Evolutionary conservation across 2,888 invertebrate genomes (phyloP).

Genomic region (Amblyjoppa proteus): DNA sequence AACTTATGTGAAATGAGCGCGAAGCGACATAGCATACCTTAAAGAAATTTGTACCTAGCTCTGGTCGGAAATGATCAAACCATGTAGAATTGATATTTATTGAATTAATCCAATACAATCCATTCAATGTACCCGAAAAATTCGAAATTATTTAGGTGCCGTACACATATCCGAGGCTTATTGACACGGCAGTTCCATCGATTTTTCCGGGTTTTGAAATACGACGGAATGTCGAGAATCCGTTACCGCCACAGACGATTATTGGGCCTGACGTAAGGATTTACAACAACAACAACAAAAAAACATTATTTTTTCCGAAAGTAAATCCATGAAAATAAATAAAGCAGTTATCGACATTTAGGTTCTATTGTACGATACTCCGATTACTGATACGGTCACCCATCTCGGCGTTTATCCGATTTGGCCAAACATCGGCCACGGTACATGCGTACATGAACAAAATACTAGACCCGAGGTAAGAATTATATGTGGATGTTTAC

Average conservation of each 20-base stretch:
- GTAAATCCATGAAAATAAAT: not conserved
- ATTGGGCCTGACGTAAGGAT: not conserved
- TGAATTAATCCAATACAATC: not conserved
- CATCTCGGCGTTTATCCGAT: too few relatives aligned
- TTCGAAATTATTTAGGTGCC: not conserved
- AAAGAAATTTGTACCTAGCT: too few relatives aligned
- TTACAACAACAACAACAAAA: not conserved
- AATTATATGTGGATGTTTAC: too few relatives aligned
- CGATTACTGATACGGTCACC: too few relatives aligned
- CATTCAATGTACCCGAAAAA: not conserved
- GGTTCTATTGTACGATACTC: too few relatives aligned
- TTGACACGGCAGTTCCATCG: conserved; percentile 10
- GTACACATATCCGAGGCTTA: conserved; percentile 12
- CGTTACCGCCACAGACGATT: not conserved
- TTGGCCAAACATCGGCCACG: too few relatives aligned
- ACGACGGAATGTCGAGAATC: not conserved
- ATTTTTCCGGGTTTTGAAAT: conserved; percentile 14
- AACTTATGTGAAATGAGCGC: too few relatives aligned
- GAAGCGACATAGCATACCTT: too few relatives aligned
- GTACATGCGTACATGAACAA: too few relatives aligned
- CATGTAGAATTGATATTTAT: not conserved
- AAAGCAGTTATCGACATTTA: too few relatives aligned
- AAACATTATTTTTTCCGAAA: not conserved
- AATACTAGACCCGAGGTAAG: too few relatives aligned
- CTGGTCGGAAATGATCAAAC: not conserved